phyloP scores from a whole-genome alignment of 2,888 invertebrate genomes.

The Drosophila anomalata region DNA sequence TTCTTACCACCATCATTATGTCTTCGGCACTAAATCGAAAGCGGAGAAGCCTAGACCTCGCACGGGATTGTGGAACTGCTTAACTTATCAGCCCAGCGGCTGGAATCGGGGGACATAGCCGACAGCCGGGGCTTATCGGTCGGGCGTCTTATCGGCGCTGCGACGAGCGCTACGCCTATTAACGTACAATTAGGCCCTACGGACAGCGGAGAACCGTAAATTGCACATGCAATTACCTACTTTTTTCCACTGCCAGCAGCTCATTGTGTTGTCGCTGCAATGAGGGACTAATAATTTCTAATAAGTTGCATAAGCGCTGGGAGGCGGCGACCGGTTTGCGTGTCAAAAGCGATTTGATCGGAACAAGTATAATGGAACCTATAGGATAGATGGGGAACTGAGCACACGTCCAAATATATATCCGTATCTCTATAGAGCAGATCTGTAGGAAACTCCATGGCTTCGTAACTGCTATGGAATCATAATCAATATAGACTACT shows the following conservation, averaged over 20 bases:
- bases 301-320: slow-evolving; percentile 30
- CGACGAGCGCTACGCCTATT: slow-evolving; percentile 29
- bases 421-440: too few species aligned
- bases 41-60: not conserved
- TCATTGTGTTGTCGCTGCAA: not conserved
- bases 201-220: slow-evolving; percentile 31
- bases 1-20: slow-evolving; percentile 48
- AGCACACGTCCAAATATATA: not conserved
- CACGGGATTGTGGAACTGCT: slow-evolving; percentile 1
- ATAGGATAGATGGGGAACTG: not conserved
- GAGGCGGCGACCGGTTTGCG: slow-evolving; percentile 28
- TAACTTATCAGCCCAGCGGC: slow-evolving; percentile 20
- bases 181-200: slow-evolving; percentile 25
- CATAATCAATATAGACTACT: slow-evolving; percentile 1
- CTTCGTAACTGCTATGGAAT: slow-evolving; percentile 4
- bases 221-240: slow-evolving; percentile 37
- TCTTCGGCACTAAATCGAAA: slow-evolving; percentile 25
- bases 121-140: slow-evolving; percentile 35
- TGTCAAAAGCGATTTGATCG: slow-evolving; percentile 29
- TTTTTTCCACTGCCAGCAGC: not conserved
- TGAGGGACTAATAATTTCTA: slow-evolving; percentile 12
- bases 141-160: slow-evolving; percentile 20
- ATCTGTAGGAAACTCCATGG: not conserved
- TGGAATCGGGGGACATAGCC: slow-evolving; percentile 17
- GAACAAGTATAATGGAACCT: slow-evolving; percentile 20